Conservation (phyloP, 1,140 invertebrate genomes). For the Drosophila varians region DNA sequence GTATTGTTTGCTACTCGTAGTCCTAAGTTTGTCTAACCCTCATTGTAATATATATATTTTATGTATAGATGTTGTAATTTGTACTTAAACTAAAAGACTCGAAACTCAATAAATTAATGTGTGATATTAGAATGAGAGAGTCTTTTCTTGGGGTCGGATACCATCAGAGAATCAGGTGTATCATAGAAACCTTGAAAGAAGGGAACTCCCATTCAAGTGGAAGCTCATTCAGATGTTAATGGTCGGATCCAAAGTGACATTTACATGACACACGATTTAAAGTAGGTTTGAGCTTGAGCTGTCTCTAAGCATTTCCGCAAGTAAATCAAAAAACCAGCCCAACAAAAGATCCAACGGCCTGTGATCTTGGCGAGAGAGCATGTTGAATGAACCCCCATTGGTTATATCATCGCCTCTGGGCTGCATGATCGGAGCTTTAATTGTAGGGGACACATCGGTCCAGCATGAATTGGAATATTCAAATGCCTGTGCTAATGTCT, state of each 20-base stretch:
- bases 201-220: conserved; percentile 18
- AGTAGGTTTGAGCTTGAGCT: conserved; percentile 31
- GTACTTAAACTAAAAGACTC: conserved; percentile 37
- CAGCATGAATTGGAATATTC: conserved; percentile 69
- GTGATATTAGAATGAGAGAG: conserved; percentile 24
- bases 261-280: conserved; percentile 12
- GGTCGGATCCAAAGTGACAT: conserved; percentile 20
- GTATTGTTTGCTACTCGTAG: conserved; percentile 34
- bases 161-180: neutral
- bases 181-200: conserved; percentile 19
- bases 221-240: conserved; percentile 44
- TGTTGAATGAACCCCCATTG: conserved; percentile 17
- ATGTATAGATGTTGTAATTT: conserved; percentile 26
- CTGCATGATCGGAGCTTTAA: conserved; percentile 20
- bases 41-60: conserved; percentile 21
- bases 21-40: conserved; percentile 26
- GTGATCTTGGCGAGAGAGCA: conserved; percentile 30
- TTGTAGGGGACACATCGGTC: conserved; percentile 51
- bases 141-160: neutral
- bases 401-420: conserved; percentile 28
- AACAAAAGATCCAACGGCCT: conserved; percentile 31
- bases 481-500: conserved; percentile 35
- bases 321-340: conserved; percentile 19
- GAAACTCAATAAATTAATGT: conserved; percentile 37
- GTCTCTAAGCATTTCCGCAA: conserved; percentile 28